Evolutionary conservation across 2,888 invertebrate genomes (phyloP), one percentile per base, ranked within the genome.

Genomic region (Troides oblongomaculatus): DNA sequence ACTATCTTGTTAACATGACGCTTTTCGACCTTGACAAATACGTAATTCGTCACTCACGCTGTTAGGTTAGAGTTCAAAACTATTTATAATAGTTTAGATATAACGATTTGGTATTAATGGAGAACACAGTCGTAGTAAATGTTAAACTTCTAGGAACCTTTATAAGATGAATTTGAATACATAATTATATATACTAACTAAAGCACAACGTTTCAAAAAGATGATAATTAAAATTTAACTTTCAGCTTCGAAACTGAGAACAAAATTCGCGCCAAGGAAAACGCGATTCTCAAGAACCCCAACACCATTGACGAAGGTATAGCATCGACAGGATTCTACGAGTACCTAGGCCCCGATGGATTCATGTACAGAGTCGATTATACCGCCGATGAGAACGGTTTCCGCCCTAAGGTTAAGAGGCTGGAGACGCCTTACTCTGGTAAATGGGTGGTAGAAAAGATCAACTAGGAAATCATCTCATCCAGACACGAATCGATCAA

Each of bases 181-280:
- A n/a, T 5, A n/a, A 53, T 53, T 18, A 1, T n/a, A n/a, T 18
- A n/a, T n/a, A 18, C 53, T n/a, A n/a, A 53, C n/a, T 6, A 7
- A 1, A 53, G 53, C 8, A 53, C 53, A 53, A 53, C 18, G 53
- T 53, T 6, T n/a, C 1, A 53, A 53, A 53, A 7, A 53, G 6
- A n/a, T 23, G 8, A 56, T 25, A 18, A 17, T 12, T 21, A 17
- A 2, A 36, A 57, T 60, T 62, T 56, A 17, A 18, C 53, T 74
- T 75, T 82, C 83, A 93, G 93, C 81, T 93, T 92, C 76, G 93
- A 93, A 78, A 93, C 93, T 23, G 93, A 93, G 80, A 93, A 93
- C 84, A 93, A 93, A 77, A 93, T 93, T 73, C 91, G 93, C 75
- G 92, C 92, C 72, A 89, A 92, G 79, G 93, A 93, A 77, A 91